Conservation (phyloP, 1,140 invertebrate genomes). For the Anoplolepis gracilipes region DNA sequence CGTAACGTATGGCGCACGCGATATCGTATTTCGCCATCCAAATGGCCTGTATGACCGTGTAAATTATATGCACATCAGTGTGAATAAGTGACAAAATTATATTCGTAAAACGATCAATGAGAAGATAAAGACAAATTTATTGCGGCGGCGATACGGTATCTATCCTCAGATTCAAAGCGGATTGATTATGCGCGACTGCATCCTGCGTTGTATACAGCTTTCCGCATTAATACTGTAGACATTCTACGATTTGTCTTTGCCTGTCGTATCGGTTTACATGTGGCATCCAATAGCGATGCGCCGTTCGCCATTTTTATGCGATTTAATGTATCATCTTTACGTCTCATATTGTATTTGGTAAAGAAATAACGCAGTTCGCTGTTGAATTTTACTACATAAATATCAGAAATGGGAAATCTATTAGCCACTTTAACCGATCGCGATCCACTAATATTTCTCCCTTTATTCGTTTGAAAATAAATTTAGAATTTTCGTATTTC, state of each 20-base stretch:
- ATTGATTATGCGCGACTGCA: slow-evolving; percentile 50
- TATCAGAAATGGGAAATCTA: slow-evolving; percentile 21
- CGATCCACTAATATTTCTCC: neutral
- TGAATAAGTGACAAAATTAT: slow-evolving; percentile 45
- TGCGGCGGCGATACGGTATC: slow-evolving; percentile 33
- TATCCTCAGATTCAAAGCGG: slow-evolving; percentile 28
- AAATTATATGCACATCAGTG: slow-evolving; percentile 37
- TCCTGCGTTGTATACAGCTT: slow-evolving; percentile 31
- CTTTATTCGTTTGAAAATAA: neutral
- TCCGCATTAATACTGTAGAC: slow-evolving; percentile 50
- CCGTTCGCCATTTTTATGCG: slow-evolving; percentile 16
- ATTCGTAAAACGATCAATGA: slow-evolving; percentile 45
- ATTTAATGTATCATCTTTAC: slow-evolving; percentile 29
- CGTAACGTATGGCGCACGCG: neutral
- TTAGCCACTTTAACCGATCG: slow-evolving; percentile 32
- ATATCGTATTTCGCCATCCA: slow-evolving; percentile 16
- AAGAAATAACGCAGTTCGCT: slow-evolving; percentile 18
- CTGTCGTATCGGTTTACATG: slow-evolving; percentile 15
- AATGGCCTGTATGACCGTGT: neutral
- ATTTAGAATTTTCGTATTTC: neutral
- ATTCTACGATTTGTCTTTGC: slow-evolving; percentile 51
- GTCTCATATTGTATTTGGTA: neutral
- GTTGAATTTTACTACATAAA: slow-evolving; percentile 6
- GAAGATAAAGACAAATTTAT: slow-evolving; percentile 56
- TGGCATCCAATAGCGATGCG: slow-evolving; percentile 28